Base-by-base conservation (phyloP, 35 echinoderm and acorn worm species). In the Ophiothrix spiculata region DNA sequence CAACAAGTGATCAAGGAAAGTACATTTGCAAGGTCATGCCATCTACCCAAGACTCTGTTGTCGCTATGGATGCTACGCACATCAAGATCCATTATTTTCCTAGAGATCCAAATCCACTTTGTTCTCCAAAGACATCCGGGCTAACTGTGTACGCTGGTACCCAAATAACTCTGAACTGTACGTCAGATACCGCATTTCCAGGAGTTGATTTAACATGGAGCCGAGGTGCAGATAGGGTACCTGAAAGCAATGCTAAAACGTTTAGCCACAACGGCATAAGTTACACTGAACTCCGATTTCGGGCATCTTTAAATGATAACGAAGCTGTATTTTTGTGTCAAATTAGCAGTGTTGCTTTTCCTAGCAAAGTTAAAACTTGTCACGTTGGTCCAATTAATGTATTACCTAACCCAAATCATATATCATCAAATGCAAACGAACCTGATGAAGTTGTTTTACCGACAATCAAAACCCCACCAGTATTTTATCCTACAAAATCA, bases 51-150 rank as follows among this genome's bases (percentile, higher is more conserved):
- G 60, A 69, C 23, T 69, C 60, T 12, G 23, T 69, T 25, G 29
- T 69, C 23, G 60, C 60, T 25, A 69, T 69, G 60, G 60, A 69
- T 69, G 17, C 60, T 2, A 15, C 60, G 17, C 6, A 15, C 23
- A 69, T 69, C 23, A 69, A 69, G 60, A 69, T 69, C 25, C 60
- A 69, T 25, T 69, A 69, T 28, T 69, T 69, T 69, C 60, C 60
- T 2, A 69, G 25, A 28, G 60, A 69, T n/a, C 60, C 60, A 15
- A 69, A 69, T 25, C 60, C 60, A 25, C 23, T 69, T 6, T 69
- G 60, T 28, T 25, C 60, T 69, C 60, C 60, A 25, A 69, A 69
- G 29, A n/a, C 25, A 69, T 28, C 4, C 17, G 8, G 10, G 4
- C 29, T 69, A n/a, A 69, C 60, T 25, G 10, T 69, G 3, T 69